A percentile compares a stretch with the other conserved stretches of the same genome.
Conservation (phyloP, 2,797 vertebrate species). For the Limnodromus scolopaceus region DNA sequence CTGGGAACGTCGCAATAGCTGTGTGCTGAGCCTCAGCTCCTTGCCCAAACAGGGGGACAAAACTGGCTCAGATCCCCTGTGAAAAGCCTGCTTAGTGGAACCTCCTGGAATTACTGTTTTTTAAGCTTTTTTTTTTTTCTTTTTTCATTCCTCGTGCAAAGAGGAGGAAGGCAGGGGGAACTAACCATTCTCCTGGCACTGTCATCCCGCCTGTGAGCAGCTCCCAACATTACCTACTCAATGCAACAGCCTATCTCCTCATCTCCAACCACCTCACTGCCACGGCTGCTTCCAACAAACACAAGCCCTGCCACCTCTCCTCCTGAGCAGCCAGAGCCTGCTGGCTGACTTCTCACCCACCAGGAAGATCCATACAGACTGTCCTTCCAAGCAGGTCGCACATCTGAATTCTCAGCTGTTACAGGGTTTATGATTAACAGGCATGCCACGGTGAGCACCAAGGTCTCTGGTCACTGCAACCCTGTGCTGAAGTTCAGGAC, state of each 20-base stretch:
- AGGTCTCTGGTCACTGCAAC: neutral
- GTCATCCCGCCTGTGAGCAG: neutral
- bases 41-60: neutral
- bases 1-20: neutral
- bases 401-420: constrained; percentile 52
- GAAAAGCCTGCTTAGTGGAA: neutral
- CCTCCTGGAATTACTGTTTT: neutral
- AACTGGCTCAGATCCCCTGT: neutral
- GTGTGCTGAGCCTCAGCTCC: neutral
- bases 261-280: neutral
- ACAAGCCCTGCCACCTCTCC: neutral
- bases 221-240: neutral
- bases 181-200: neutral
- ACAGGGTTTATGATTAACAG: constrained; percentile 37
- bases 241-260: neutral
- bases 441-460: neutral
- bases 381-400: constrained; percentile 31
- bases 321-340: neutral
- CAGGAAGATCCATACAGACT: neutral
- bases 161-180: neutral
- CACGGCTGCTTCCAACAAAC: neutral
- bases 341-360: neutral
- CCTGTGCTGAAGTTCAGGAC: neutral
- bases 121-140: neutral
- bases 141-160: neutral